Conservation (phyloP, 2,888 invertebrate species). For the Biston betularia region DNA sequence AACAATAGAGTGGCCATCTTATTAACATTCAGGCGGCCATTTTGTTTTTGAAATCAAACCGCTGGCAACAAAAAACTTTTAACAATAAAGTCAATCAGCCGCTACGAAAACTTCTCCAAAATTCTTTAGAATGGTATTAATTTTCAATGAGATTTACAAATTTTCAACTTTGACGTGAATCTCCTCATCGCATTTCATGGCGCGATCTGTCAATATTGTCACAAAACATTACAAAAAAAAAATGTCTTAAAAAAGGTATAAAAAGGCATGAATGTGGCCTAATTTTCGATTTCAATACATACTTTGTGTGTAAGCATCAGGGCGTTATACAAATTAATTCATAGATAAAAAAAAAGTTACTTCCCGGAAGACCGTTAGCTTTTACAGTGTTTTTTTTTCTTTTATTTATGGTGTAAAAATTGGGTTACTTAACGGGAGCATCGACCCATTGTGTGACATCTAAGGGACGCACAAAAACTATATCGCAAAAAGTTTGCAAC, state of each 20-base stretch:
- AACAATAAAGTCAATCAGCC: slow-evolving; percentile 81
- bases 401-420: slow-evolving; percentile 85
- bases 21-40: slow-evolving; percentile 62
- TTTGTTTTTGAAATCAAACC: slow-evolving; percentile 69
- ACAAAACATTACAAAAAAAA: slow-evolving; percentile 72
- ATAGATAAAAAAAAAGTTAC: slow-evolving; percentile 65
- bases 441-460: slow-evolving; percentile 66
- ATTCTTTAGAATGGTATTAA: slow-evolving; percentile 72
- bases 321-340: slow-evolving; percentile 84
- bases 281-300: slow-evolving; percentile 83
- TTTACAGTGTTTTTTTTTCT: slow-evolving; percentile 68
- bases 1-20: slow-evolving; percentile 42
- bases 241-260: slow-evolving; percentile 50
- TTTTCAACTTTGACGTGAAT: slow-evolving; percentile 67
- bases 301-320: slow-evolving; percentile 81
- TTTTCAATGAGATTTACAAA: slow-evolving; percentile 84
- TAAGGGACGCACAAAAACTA: slow-evolving; percentile 55
- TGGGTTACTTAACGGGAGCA: slow-evolving; percentile 85
- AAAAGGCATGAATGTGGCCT: slow-evolving; percentile 76
- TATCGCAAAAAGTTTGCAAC: slow-evolving; percentile 32
- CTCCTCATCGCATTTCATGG: slow-evolving; percentile 55
- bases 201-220: slow-evolving; percentile 83
- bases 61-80: slow-evolving; percentile 67
- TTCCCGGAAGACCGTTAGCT: slow-evolving; percentile 74
- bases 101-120: slow-evolving; percentile 54